phyloP scores from a whole-genome alignment of 2,113 vertebrate genomes.

The Rhagologus leucostigma region DNA sequence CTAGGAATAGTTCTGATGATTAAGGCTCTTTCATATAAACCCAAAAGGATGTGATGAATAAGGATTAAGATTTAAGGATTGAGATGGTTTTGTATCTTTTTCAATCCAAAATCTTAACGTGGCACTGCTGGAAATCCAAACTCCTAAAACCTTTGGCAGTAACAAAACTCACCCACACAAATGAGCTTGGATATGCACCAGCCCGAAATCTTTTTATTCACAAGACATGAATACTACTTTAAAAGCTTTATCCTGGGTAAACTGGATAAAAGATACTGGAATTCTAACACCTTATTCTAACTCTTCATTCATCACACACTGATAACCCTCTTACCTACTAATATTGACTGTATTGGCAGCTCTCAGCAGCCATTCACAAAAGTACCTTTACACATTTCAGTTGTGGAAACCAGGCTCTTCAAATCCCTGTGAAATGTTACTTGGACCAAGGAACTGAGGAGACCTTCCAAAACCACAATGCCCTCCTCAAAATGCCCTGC shows the following conservation, averaged over 20 bases:
- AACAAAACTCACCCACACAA: neutral
- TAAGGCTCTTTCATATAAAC: neutral
- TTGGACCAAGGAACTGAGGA: neutral
- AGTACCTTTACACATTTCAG: neutral
- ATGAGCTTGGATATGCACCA: neutral
- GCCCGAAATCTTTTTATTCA: neutral
- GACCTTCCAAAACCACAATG: neutral
- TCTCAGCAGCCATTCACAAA: neutral
- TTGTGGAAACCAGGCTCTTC: neutral
- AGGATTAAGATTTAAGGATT: neutral
- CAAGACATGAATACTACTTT: neutral
- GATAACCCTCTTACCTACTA: neutral
- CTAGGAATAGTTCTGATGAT: neutral
- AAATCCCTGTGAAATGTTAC: neutral
- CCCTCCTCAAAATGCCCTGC: neutral
- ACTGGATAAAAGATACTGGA: neutral
- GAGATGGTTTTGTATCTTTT: neutral
- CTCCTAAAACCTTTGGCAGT: neutral
- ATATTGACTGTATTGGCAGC: neutral
- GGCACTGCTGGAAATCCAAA: neutral
- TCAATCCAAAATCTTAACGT: neutral
- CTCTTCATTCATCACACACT: neutral
- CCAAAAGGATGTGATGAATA: neutral
- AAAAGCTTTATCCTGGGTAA: neutral
- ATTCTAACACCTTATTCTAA: neutral